phyloP scores from a whole-genome alignment of 2,888 invertebrate genomes.

The Syritta pipiens region DNA sequence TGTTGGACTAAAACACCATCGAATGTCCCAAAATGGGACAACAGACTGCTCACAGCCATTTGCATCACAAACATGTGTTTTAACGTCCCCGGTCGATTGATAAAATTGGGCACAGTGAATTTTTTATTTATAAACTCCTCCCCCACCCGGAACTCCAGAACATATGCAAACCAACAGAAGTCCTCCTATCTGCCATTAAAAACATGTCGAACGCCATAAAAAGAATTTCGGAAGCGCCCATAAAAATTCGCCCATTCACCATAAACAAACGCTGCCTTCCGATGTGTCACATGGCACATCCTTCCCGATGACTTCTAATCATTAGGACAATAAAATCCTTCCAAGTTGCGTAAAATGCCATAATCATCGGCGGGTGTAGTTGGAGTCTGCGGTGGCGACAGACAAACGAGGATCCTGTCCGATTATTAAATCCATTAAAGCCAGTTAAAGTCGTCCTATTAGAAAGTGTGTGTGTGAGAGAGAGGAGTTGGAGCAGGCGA shows the following conservation, averaged over 20 bases:
- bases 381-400: constrained; percentile 24
- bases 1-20: too few species aligned
- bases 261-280: constrained; percentile 30
- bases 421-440: constrained; percentile 58
- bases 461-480: background rate
- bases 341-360: constrained; percentile 40
- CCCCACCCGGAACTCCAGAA: too few species aligned
- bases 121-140: too few species aligned
- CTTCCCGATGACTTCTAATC: constrained; percentile 42
- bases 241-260: background rate
- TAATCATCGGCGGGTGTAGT: constrained; percentile 41
- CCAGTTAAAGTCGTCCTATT: constrained; percentile 30
- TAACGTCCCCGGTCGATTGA: too few species aligned
- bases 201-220: constrained; percentile 32
- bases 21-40: too few species aligned
- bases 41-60: too few species aligned
- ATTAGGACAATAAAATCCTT: constrained; percentile 53
- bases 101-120: too few species aligned
- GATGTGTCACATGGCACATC: constrained; percentile 21
- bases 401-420: constrained; percentile 39
- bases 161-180: background rate
- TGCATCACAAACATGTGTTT: too few species aligned
- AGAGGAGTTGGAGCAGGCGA: constrained; percentile 25
- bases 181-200: constrained; percentile 13
- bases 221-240: constrained; percentile 15